A percentile compares a stretch with the other conserved stretches of the same genome.
These are phyloP conservation scores for Rhingia rostrata DNA, from an alignment of 2,888 invertebrate species.

Conservation along the genomic window DNA sequence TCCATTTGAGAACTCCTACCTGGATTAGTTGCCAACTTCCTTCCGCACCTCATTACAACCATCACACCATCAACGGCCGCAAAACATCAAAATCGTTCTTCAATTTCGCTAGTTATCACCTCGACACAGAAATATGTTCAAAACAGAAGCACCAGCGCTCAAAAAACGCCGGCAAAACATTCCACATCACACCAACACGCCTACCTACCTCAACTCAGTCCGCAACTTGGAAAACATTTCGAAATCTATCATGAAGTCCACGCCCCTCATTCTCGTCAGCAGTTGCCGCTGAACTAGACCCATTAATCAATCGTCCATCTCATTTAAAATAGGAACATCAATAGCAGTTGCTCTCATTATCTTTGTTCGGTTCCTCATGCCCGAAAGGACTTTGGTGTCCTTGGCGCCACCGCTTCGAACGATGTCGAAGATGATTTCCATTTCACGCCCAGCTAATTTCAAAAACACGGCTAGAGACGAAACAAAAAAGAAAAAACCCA, in stretches of 20 bases:
- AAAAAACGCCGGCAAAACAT: slow-evolving; percentile 41
- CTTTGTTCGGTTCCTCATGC: slow-evolving; percentile 4
- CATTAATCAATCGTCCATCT: slow-evolving; percentile 70
- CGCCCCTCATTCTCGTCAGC: neutral
- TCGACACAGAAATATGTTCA: slow-evolving; percentile 8
- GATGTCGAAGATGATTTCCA: slow-evolving; percentile 64
- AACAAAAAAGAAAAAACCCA: slow-evolving; percentile 2
- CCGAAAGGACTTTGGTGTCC: slow-evolving; percentile 14
- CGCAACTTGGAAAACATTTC: slow-evolving; percentile 30
- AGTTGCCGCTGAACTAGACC: slow-evolving; percentile 25
- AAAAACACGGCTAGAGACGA: slow-evolving; percentile 36
- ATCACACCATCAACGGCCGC: slow-evolving; percentile 18
- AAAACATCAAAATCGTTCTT: slow-evolving; percentile 39
- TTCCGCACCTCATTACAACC: slow-evolving; percentile 37
- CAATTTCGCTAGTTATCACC: slow-evolving; percentile 64
- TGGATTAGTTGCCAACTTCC: slow-evolving; percentile 9
- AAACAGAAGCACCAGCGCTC: slow-evolving; percentile 23
- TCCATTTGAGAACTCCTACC: too few relatives aligned
- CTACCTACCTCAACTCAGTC: slow-evolving; percentile 35
- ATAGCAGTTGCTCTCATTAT: slow-evolving; percentile 70
- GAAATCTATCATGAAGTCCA: slow-evolving; percentile 48
- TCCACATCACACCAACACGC: slow-evolving; percentile 48
- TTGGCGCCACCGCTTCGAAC: slow-evolving; percentile 56
- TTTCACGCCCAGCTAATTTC: slow-evolving; percentile 72
- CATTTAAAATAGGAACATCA: slow-evolving; percentile 68